Conservation (phyloP, 2,888 invertebrate species). For the Morinoia aosen region DNA sequence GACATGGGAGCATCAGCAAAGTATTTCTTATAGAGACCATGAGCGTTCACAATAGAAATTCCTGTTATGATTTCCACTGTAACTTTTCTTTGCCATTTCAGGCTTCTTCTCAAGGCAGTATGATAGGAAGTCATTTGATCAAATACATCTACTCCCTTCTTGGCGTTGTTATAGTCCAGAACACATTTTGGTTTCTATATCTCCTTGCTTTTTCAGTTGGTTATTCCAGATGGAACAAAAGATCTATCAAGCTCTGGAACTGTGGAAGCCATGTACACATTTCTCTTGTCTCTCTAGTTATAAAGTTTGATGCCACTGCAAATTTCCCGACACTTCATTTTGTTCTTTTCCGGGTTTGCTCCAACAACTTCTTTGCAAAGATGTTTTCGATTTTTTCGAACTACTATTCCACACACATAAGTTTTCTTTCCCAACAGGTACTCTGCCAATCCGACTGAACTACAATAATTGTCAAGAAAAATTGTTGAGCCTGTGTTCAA, state of each 20-base stretch:
- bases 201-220: neutral
- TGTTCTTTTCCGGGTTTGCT: slow-evolving; percentile 48
- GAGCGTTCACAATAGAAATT: slow-evolving; percentile 54
- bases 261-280: slow-evolving; percentile 47
- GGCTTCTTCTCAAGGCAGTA: slow-evolving; percentile 34
- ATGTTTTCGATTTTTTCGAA: slow-evolving; percentile 43
- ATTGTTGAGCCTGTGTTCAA: too few species aligned
- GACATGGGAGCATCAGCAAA: neutral
- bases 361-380: slow-evolving; percentile 53
- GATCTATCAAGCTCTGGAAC: slow-evolving; percentile 53
- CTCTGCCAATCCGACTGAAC: too few species aligned
- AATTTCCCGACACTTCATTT: slow-evolving; percentile 38
- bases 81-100: slow-evolving; percentile 53
- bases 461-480: too few species aligned
- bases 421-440: too few species aligned
- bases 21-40: slow-evolving; percentile 52
- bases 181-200: slow-evolving; percentile 55
- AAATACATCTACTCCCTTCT: slow-evolving; percentile 54
- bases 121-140: slow-evolving; percentile 52
- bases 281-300: too few species aligned
- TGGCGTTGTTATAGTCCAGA: slow-evolving; percentile 52
- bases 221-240: slow-evolving; percentile 24
- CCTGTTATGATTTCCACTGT: slow-evolving; percentile 49
- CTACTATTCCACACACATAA: too few species aligned
- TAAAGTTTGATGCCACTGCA: slow-evolving; percentile 41